Conservation (phyloP, 2,113 vertebrate species). For the Catharus bicknelli region DNA sequence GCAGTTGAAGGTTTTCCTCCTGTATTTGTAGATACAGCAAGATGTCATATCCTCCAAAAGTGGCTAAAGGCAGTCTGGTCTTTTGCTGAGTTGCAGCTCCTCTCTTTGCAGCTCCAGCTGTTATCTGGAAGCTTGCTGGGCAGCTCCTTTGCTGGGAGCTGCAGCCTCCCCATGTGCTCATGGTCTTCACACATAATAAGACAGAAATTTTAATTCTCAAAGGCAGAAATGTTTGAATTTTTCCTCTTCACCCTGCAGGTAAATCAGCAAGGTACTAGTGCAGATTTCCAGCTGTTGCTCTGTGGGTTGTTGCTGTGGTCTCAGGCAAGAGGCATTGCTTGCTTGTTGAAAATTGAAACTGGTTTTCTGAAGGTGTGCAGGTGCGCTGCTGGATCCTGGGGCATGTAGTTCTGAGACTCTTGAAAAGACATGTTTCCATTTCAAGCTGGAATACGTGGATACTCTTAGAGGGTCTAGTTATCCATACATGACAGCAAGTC, state of each 20-base stretch:
- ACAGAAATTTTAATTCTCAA: not conserved
- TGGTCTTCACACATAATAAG: not conserved
- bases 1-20: not conserved
- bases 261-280: not conserved
- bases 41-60: not conserved
- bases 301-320: not conserved
- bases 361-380: not conserved
- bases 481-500: accelerated
- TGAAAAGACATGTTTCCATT: not conserved
- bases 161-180: not conserved
- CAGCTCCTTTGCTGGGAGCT: not conserved
- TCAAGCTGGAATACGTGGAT: not conserved
- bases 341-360: not conserved
- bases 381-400: not conserved
- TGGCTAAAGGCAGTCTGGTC: not conserved
- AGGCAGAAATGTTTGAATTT: not conserved
- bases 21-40: not conserved
- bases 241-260: not conserved
- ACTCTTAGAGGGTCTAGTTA: not conserved
- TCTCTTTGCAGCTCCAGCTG: not conserved
- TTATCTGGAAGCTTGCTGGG: not conserved
- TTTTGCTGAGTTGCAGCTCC: not conserved
- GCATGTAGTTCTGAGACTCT: not conserved
- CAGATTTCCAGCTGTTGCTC: not conserved
- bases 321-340: not conserved